Evolutionary conservation across 1,140 invertebrate genomes (phyloP).

Genomic region (Metopolophium dirhodum): DNA sequence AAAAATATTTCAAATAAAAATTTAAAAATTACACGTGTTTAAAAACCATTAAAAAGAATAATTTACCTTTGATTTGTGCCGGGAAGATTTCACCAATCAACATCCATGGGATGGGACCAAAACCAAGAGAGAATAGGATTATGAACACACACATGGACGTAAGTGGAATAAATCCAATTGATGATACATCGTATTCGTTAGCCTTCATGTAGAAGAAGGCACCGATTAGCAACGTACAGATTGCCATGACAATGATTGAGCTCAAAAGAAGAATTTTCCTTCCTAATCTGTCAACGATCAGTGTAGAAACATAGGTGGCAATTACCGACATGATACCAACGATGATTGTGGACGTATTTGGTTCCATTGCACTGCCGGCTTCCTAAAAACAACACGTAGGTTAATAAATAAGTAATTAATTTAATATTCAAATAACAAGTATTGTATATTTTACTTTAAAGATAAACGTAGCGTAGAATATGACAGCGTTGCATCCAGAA

Average conservation of each 20-base stretch:
- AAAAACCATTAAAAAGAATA: background rate
- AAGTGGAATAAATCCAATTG: conserved; percentile 66
- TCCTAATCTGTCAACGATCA: conserved; percentile 75
- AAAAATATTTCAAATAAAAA: background rate
- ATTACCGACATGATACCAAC: conserved; percentile 80
- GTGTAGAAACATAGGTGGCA: conserved; percentile 72
- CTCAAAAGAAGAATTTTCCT: conserved; percentile 73
- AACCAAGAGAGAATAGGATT: conserved; percentile 67
- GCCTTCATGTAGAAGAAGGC: conserved; percentile 71
- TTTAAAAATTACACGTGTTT: background rate
- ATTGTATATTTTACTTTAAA: conserved; percentile 67
- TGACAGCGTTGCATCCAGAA: conserved; percentile 84
- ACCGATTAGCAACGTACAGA: conserved; percentile 69
- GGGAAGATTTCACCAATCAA: conserved; percentile 78
- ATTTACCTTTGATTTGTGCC: conserved; percentile 72
- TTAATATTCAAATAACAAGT: background rate
- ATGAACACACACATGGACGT: conserved; percentile 55
- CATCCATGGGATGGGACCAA: conserved; percentile 82
- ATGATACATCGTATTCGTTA: conserved; percentile 59
- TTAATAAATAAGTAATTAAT: background rate
- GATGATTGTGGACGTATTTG: conserved; percentile 72
- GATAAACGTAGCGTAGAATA: conserved; percentile 80
- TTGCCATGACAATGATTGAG: conserved; percentile 70
- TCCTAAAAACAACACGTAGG: conserved; percentile 59
- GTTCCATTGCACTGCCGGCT: conserved; percentile 68